These are phyloP conservation scores for Rhynchomys soricoides DNA, from an alignment of 2,113 vertebrate genomes.

Conservation along the genomic window DNA sequence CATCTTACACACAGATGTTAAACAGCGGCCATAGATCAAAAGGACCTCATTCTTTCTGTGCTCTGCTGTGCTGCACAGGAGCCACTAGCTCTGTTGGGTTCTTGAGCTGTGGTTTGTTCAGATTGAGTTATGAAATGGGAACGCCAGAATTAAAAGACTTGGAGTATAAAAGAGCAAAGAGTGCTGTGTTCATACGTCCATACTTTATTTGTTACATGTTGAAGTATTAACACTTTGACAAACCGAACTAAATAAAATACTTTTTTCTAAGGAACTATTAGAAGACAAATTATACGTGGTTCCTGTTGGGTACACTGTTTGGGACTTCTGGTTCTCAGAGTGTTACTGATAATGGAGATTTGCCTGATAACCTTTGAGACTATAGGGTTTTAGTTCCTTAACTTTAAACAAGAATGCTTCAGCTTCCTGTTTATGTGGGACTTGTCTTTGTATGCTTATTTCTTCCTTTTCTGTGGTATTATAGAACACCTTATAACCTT, in stretches of 20 bases:
- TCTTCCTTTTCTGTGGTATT: not conserved
- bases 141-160: slow-evolving; percentile 14
- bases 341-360: not conserved
- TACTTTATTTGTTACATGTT: slow-evolving; percentile 35
- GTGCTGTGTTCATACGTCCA: not conserved
- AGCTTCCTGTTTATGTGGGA: not conserved
- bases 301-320: not conserved
- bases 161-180: not conserved
- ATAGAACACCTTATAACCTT: not conserved
- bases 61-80: not conserved
- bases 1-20: not conserved
- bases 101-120: not conserved
- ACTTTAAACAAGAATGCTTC: not conserved
- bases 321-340: not conserved
- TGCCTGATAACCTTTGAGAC: not conserved
- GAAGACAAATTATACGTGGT: not conserved
- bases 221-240: slow-evolving; percentile 39
- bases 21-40: not conserved
- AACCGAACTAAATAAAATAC: slow-evolving; percentile 26
- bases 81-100: not conserved
- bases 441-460: not conserved
- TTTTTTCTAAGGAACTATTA: slow-evolving; percentile 34
- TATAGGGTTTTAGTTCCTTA: not conserved
- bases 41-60: not conserved
- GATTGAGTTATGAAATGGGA: slow-evolving; percentile 29